Evolutionary conservation across 2,888 invertebrate genomes (phyloP), one percentile per base, ranked within the genome.

Genomic region (Ypsolopha scabrella): DNA sequence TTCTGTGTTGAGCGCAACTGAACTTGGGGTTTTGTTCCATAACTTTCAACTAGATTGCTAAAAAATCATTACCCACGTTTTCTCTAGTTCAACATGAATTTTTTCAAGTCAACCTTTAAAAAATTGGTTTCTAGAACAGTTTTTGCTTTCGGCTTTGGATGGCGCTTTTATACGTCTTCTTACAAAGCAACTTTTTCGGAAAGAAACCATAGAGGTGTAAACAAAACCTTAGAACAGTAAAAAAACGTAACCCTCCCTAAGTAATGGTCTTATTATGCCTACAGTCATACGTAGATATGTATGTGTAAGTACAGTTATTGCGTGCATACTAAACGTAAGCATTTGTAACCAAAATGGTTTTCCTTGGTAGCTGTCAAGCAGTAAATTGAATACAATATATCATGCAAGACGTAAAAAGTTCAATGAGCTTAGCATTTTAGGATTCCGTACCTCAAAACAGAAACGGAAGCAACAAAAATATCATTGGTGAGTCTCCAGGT

Each of bases 351-450:
- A 65, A 79, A 79, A 82, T 80, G 80, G 78, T 77, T 61, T 72
- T 75, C 76, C 75, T 76, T 70, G 70, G 71, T 64, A 69, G 68
- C 73, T 82, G 83, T 83, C 85, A 75, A 71, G 67, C 70, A 69
- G 70, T 74, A 83, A 82, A 83, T 82, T 80, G 81, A 75, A 81
- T 78, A 74, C 77, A 68, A 85, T 85, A 78, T 76, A 76, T 83
- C 82, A 83, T 79, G 72, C 72, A 67, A 78, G 75, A 75, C 66
- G 65, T 68, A 69, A 69, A 64, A 64, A 71, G 72, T 71, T 75
- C 68, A 69, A 63, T 64, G 65, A 53, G 60, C 68, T 65, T 49
- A 10, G 7, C 13, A 14, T 44, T 13, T 13, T 44, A 24, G 11
- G 11, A 7, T 39, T 39, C 39, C 39, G 39, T 39, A 9, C 10